phyloP scores from a whole-genome alignment of 30 jellyfish, hydroid and myxozoan species.

The Aurelia aurita region DNA sequence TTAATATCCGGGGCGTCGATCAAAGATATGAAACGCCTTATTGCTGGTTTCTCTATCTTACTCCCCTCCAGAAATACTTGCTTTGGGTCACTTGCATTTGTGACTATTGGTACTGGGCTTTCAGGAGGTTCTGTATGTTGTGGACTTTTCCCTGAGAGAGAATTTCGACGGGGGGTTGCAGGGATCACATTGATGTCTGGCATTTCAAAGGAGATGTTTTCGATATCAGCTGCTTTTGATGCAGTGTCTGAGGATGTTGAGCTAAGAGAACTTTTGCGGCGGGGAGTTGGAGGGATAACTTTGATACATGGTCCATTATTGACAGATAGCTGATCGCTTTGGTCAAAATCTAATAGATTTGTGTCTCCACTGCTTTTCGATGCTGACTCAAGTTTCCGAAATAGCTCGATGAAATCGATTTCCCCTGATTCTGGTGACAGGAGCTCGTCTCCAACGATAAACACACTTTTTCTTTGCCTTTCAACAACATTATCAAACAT shows the following conservation, averaged over 20 bases:
- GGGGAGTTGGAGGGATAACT: slow-evolving; percentile 66
- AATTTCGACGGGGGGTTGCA: slow-evolving; percentile 50
- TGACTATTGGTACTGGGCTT: background rate
- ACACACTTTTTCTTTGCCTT: no score
- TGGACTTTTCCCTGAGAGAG: background rate
- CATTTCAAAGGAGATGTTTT: slow-evolving; percentile 1
- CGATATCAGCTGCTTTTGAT: background rate
- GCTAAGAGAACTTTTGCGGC: slow-evolving; percentile 43
- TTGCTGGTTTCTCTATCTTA: background rate
- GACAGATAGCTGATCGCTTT: background rate
- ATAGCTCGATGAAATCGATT: slow-evolving; percentile 49
- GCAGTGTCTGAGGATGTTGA: slow-evolving; percentile 1
- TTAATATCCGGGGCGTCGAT: slow-evolving; percentile 56
- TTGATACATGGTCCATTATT: slow-evolving; percentile 20
- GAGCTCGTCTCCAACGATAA: background rate
- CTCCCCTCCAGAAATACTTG: no score
- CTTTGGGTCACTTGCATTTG: background rate
- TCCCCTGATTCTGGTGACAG: slow-evolving; percentile 35
- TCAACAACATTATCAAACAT: no score
- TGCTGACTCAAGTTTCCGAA: slow-evolving; percentile 58
- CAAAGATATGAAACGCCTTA: slow-evolving; percentile 10
- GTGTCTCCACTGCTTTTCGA: slow-evolving; percentile 22
- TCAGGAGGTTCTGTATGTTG: background rate
- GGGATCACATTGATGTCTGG: slow-evolving; percentile 49
- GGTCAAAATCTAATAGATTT: background rate